These are phyloP conservation scores for Arctopsyche grandis DNA, from an alignment of 1,140 invertebrate species.

Conservation along the genomic window DNA sequence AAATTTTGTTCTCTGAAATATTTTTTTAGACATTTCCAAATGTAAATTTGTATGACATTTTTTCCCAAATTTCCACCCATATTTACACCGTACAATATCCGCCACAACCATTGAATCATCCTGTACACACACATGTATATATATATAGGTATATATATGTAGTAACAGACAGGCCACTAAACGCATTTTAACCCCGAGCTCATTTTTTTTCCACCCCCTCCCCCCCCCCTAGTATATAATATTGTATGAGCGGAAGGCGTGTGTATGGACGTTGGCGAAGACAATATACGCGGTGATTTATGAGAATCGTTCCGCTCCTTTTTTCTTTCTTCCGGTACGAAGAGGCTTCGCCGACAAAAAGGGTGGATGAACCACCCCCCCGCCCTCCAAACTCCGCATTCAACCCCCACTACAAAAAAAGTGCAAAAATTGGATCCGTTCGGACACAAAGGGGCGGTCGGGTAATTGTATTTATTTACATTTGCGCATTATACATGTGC, in stretches of 20 bases:
- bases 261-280: constrained; percentile 16
- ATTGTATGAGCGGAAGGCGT: constrained; percentile 7
- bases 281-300: constrained; percentile 29
- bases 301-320: constrained; percentile 28
- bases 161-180: constrained; percentile 14
- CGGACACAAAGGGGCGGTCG: background rate
- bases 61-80: too few relatives aligned
- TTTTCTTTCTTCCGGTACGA: constrained; percentile 13
- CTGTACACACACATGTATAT: too few relatives aligned
- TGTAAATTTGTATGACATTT: too few relatives aligned
- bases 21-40: too few relatives aligned
- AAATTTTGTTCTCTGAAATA: too few relatives aligned
- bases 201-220: background rate
- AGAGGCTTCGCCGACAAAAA: constrained; percentile 15
- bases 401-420: background rate
- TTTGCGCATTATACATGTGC: background rate
- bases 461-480: constrained; percentile 27
- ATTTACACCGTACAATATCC: too few relatives aligned
- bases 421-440: background rate
- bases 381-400: background rate
- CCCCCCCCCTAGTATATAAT: background rate
- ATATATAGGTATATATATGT: too few relatives aligned
- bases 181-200: constrained; percentile 8
- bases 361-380: background rate
- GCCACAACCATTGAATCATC: too few relatives aligned